Conservation (phyloP, 2,888 invertebrate species). For the Drosophila putrida region DNA sequence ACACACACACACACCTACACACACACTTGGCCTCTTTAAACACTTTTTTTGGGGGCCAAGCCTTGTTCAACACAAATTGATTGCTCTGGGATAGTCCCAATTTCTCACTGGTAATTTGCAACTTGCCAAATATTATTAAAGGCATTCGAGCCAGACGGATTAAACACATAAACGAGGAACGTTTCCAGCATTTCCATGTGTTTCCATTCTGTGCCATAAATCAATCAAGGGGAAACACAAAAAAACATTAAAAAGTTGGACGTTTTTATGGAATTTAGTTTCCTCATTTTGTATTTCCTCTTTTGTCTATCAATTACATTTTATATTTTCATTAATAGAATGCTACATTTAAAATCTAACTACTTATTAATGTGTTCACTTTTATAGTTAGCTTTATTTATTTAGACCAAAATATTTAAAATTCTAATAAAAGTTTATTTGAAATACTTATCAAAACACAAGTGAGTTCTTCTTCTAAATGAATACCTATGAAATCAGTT, state of each 20-base stretch:
- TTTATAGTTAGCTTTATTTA: too few relatives aligned
- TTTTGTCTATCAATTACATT: neutral
- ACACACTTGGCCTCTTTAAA: slow-evolving; percentile 4
- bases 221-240: slow-evolving; percentile 21
- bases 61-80: slow-evolving; percentile 18
- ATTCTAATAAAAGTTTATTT: too few relatives aligned
- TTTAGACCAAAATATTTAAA: too few relatives aligned
- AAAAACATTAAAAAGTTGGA: slow-evolving; percentile 3
- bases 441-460: too few relatives aligned
- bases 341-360: neutral
- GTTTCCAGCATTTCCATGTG: slow-evolving; percentile 5
- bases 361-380: neutral
- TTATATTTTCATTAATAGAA: neutral
- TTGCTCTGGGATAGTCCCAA: slow-evolving; percentile 5
- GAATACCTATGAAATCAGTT: too few relatives aligned
- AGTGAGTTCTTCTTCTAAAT: too few relatives aligned
- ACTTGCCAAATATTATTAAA: slow-evolving; percentile 27
- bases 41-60: slow-evolving; percentile 4
- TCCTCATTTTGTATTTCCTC: slow-evolving; percentile 1
- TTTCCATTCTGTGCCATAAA: slow-evolving; percentile 17
- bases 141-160: slow-evolving; percentile 1
- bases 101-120: slow-evolving; percentile 16
- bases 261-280: slow-evolving; percentile 3
- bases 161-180: slow-evolving; percentile 17
- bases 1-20: slow-evolving; percentile 14